Evolutionary conservation across 1,140 invertebrate species (phyloP).

Genomic region (Amphibalanus amphitrite): DNA sequence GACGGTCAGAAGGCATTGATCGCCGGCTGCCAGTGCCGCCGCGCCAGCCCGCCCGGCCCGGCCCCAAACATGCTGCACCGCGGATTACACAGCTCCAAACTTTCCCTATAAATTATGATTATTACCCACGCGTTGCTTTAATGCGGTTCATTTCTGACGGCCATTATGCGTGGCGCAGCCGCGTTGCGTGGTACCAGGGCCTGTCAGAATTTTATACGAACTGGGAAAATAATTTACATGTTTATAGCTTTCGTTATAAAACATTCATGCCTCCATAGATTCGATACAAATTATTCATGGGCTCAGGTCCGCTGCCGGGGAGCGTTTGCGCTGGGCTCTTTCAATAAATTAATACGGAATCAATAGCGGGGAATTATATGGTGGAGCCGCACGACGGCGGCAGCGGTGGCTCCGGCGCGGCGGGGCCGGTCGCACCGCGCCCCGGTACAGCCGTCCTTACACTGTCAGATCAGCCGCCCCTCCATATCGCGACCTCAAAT

Average conservation of each 20-base stretch:
- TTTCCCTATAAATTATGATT: neutral
- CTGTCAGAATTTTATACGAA: too few species aligned
- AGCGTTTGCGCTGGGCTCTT: neutral
- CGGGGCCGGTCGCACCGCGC: too few species aligned
- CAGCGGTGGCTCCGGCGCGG: too few species aligned
- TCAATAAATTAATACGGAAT: neutral
- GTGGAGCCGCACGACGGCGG: too few species aligned
- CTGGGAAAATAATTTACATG: neutral
- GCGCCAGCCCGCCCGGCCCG: neutral
- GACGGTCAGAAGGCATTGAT: neutral
- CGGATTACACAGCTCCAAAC: neutral
- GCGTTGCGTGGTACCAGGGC: neutral
- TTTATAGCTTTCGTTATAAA: neutral
- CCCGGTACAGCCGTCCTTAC: too few species aligned
- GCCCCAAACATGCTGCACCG: too few species aligned
- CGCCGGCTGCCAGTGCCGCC: neutral
- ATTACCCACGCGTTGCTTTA: neutral
- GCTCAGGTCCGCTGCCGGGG: neutral
- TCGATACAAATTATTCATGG: neutral
- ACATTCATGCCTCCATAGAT: neutral
- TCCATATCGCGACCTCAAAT: too few species aligned
- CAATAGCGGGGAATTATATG: neutral
- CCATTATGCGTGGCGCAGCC: neutral
- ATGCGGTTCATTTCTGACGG: neutral
- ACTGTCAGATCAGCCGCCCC: too few species aligned